Conservation (phyloP, 2,113 vertebrate genomes). For the Dinomys branickii region DNA sequence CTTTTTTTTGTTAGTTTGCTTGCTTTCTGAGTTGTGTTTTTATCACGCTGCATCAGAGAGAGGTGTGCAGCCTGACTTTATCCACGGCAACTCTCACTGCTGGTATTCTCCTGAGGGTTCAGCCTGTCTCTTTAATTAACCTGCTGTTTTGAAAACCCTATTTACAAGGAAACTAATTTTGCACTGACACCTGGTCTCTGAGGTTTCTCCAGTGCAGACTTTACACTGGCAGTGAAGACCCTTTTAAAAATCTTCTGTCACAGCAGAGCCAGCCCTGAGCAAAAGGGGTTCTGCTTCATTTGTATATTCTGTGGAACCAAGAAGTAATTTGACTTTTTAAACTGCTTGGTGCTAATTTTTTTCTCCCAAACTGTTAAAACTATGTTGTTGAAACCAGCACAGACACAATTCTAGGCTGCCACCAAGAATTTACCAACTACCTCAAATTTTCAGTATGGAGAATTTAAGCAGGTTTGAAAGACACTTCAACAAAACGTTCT, state of each 20-base stretch:
- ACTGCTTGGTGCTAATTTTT: background rate
- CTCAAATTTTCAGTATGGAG: background rate
- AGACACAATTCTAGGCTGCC: background rate
- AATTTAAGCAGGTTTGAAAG: constrained; percentile 8
- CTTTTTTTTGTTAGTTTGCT: background rate
- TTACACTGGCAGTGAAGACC: background rate
- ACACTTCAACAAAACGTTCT: background rate
- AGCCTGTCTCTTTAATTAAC: constrained; percentile 22
- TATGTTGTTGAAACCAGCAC: background rate
- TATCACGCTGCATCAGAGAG: background rate
- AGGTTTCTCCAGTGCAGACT: background rate
- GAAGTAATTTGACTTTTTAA: background rate
- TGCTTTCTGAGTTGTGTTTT: constrained; percentile 48
- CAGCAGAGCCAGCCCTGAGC: background rate
- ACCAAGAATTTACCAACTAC: background rate
- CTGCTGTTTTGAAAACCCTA: constrained; percentile 34
- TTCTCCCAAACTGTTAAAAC: background rate
- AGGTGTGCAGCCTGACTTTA: background rate
- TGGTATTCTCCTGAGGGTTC: constrained; percentile 25
- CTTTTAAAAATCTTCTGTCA: background rate
- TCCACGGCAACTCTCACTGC: constrained; percentile 5
- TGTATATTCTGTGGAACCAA: background rate
- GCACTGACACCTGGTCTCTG: background rate
- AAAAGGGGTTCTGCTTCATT: background rate
- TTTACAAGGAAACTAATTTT: constrained; percentile 46